phyloP scores from a whole-genome alignment of 2,797 vertebrate genomes.

The Enteromius unitaeniatus region DNA sequence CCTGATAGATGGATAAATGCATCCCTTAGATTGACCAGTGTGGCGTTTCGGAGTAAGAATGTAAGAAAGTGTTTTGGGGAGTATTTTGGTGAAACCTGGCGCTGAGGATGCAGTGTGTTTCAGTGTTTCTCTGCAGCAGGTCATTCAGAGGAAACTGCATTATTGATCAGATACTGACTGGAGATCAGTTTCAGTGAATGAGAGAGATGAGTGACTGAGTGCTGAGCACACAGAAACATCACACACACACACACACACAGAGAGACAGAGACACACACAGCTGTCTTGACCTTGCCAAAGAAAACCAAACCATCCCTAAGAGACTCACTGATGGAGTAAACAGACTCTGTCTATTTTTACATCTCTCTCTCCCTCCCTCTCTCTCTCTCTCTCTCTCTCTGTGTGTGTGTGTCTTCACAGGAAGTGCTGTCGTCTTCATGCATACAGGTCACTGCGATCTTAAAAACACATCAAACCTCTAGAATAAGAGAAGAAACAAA shows the following conservation, averaged over 20 bases:
- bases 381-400: not conserved
- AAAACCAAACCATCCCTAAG: not conserved
- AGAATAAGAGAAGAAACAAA: not conserved
- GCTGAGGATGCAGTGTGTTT: not conserved
- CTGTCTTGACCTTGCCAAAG: conserved; percentile 17
- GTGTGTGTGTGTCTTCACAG: not conserved
- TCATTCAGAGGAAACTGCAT: conserved; percentile 40
- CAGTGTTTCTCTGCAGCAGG: not conserved
- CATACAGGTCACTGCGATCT: not conserved
- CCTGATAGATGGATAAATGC: not conserved
- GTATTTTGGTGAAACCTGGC: not conserved
- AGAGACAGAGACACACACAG: conserved; percentile 79
- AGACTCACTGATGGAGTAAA: not conserved
- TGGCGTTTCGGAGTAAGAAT: not conserved
- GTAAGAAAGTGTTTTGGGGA: not conserved
- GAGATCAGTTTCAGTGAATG: conserved; percentile 49
- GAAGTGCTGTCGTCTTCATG: not conserved
- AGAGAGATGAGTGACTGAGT: conserved; percentile 27
- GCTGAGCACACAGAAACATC: conserved; percentile 44
- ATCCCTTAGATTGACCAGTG: not conserved
- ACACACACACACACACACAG: conserved; percentile 15
- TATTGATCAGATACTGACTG: conserved; percentile 36
- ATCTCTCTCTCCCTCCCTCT: too few relatives aligned
- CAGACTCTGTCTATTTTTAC: not conserved
- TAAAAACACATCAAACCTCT: not conserved